A percentile compares a stretch with the other conserved stretches of the same genome.
These are phyloP conservation scores for Phrynocephalus vlangalii DNA, from an alignment of 2,797 vertebrate species.

Conservation along the genomic window DNA sequence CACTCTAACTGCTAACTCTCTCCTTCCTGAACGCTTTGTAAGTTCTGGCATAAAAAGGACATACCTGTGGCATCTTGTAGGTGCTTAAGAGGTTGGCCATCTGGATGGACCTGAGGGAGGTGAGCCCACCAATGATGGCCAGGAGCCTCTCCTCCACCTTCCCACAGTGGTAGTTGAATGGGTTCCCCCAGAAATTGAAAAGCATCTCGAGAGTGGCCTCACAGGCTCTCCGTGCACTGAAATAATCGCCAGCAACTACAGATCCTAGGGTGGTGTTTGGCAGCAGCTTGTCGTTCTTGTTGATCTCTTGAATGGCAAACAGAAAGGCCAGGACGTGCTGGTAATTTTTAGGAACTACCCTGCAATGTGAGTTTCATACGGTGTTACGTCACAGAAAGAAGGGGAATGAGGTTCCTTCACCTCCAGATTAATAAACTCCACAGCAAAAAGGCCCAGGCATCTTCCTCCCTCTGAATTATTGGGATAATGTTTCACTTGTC, in stretches of 20 bases:
- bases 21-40: background rate
- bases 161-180: background rate
- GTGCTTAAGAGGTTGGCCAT: background rate
- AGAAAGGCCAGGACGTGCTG: background rate
- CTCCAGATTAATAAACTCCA: too few species aligned
- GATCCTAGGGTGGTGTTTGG: background rate
- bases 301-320: background rate
- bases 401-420: too few species aligned
- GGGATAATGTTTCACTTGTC: too few species aligned
- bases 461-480: too few species aligned
- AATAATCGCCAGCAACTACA: background rate
- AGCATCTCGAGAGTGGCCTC: background rate
- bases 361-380: background rate
- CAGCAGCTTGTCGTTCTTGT: background rate
- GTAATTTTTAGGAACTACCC: background rate
- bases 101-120: background rate
- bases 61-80: background rate
- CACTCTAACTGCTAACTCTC: too few species aligned
- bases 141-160: background rate
- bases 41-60: background rate
- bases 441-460: too few species aligned
- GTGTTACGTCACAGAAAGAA: background rate
- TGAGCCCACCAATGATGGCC: background rate
- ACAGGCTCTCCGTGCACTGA: background rate
- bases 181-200: background rate